Conservation (phyloP, 1,140 invertebrate species). For the Trypoxylus dichotomus region DNA sequence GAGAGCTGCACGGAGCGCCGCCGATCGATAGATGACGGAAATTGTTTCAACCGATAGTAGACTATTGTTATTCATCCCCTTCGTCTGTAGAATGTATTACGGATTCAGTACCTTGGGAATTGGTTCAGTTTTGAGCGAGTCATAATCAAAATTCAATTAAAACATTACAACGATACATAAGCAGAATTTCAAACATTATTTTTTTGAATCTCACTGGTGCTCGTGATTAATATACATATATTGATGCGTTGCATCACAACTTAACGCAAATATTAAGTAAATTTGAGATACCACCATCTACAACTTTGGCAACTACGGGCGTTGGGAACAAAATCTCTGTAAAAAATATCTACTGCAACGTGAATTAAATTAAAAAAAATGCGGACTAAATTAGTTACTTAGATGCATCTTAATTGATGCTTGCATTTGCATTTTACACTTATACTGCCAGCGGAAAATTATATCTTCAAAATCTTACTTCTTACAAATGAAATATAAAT, state of each 20-base stretch:
- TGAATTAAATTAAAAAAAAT: too few species aligned
- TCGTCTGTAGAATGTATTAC: neutral
- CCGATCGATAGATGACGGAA: slow-evolving; percentile 1
- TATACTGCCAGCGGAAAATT: too few species aligned
- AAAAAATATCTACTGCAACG: too few species aligned
- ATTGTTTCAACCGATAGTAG: neutral
- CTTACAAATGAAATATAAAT: too few species aligned
- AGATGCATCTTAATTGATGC: too few species aligned
- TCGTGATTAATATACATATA: neutral
- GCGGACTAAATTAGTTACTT: too few species aligned
- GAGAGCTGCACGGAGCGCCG: neutral
- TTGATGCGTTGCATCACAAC: neutral
- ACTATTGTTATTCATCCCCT: neutral
- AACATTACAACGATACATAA: neutral
- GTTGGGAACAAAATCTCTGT: too few species aligned
- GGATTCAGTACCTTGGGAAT: neutral
- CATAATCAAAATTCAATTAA: neutral
- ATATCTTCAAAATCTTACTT: too few species aligned
- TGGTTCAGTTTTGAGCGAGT: neutral
- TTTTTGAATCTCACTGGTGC: neutral
- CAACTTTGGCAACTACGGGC: too few species aligned
- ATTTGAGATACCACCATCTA: too few species aligned
- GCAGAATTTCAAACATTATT: neutral
- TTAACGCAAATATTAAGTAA: neutral
- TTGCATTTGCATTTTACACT: too few species aligned